These are phyloP conservation scores for Lucilia sericata DNA, from an alignment of 1,140 invertebrate species.

Conservation along the genomic window DNA sequence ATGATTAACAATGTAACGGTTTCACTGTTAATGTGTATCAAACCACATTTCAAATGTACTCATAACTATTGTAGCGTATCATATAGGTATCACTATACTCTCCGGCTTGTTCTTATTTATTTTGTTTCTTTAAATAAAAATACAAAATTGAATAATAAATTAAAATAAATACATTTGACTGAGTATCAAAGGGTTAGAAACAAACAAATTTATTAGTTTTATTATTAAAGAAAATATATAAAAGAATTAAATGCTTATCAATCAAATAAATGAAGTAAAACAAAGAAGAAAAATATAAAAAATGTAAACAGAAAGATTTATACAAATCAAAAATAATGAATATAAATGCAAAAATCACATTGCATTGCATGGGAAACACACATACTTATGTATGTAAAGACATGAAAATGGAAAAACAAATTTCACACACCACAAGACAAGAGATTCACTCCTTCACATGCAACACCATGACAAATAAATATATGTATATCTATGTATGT, in stretches of 20 bases:
- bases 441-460: not conserved
- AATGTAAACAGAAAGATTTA: not conserved
- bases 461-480: not conserved
- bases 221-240: no score
- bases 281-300: not conserved
- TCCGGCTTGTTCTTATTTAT: not conserved
- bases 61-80: no score
- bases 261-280: conserved; percentile 22
- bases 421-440: conserved; percentile 21
- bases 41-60: no score
- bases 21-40: no score
- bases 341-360: conserved; percentile 9
- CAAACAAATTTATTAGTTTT: no score
- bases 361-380: not conserved
- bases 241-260: not conserved
- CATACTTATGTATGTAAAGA: not conserved
- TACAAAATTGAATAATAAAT: no score
- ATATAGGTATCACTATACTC: no score
- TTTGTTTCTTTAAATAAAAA: not conserved
- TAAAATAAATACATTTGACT: no score
- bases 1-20: no score
- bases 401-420: not conserved
- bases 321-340: conserved; percentile 26
- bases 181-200: no score
- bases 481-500: no score